Conservation (phyloP, 2,113 vertebrate genomes). For the Callaeas wilsoni region DNA sequence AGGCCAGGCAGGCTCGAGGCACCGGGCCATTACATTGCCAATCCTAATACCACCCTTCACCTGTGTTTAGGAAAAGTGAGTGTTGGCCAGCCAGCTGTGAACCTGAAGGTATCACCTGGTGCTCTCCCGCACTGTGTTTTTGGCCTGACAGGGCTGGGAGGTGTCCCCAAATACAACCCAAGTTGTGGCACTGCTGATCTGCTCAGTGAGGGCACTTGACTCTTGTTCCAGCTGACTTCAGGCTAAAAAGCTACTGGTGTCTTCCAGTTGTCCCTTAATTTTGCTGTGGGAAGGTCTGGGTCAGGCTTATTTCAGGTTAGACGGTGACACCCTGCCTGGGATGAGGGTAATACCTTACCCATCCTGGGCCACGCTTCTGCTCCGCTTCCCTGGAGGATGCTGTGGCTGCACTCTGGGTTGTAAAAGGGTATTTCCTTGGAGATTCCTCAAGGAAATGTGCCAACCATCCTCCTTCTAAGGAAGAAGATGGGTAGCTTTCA, state of each 20-base stretch:
- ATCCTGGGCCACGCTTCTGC: not conserved
- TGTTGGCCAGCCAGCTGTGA: not conserved
- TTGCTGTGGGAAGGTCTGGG: not conserved
- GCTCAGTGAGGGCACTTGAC: not conserved
- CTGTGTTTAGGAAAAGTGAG: not conserved
- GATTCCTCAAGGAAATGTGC: not conserved
- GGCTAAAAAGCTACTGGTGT: not conserved
- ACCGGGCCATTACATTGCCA: not conserved
- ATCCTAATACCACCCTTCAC: not conserved
- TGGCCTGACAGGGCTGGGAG: not conserved
- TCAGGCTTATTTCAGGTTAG: not conserved
- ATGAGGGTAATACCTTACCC: not conserved
- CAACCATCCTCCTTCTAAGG: not conserved
- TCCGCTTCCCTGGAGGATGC: not conserved
- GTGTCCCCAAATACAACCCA: not conserved
- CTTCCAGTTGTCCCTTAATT: not conserved
- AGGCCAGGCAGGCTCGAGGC: not conserved
- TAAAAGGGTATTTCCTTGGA: not conserved
- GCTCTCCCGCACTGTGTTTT: not conserved
- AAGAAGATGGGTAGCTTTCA: not conserved
- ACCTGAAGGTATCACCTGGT: not conserved
- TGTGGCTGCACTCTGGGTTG: not conserved
- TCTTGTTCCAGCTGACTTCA: not conserved
- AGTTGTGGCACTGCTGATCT: not conserved
- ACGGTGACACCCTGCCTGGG: not conserved